Conservation (phyloP, 2,797 vertebrate genomes). For the Merluccius polli region DNA sequence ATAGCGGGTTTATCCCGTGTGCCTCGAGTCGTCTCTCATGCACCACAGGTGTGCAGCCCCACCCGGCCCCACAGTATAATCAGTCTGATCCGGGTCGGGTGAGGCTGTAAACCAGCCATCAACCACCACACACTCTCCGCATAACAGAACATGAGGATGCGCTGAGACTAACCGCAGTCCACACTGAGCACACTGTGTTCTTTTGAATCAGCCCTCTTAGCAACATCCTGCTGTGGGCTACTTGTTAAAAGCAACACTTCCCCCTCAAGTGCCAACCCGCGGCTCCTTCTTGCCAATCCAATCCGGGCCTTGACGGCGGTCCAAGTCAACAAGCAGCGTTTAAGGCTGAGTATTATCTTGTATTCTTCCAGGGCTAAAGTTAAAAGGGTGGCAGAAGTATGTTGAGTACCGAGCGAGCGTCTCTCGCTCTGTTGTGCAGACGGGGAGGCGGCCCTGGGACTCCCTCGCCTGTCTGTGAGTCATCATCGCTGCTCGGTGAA, state of each 20-base stretch:
- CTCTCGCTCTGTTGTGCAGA: not conserved
- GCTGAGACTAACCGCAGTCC: not conserved
- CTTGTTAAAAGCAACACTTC: not conserved
- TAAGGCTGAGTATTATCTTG: not conserved
- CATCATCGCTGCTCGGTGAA: not conserved
- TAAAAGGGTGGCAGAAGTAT: not conserved
- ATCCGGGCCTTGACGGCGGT: not conserved
- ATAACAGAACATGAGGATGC: too few species aligned
- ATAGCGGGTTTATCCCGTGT: too few species aligned
- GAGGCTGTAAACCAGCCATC: too few species aligned
- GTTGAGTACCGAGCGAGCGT: too few species aligned
- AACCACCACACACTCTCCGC: too few species aligned
- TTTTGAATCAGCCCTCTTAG: too few species aligned
- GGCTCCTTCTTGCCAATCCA: not conserved
- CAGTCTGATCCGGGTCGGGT: too few species aligned
- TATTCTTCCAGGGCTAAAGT: not conserved
- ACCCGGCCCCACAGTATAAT: too few species aligned
- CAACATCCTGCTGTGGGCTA: not conserved
- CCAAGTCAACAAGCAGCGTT: not conserved
- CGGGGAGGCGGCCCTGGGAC: too few species aligned
- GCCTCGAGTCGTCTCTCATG: too few species aligned
- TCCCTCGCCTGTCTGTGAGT: not conserved
- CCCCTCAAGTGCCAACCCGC: too few species aligned
- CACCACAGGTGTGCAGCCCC: too few species aligned
- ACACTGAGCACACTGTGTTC: not conserved